These are phyloP conservation scores for Drosophila leonis DNA, from an alignment of 2,888 invertebrate species.

Conservation along the genomic window DNA sequence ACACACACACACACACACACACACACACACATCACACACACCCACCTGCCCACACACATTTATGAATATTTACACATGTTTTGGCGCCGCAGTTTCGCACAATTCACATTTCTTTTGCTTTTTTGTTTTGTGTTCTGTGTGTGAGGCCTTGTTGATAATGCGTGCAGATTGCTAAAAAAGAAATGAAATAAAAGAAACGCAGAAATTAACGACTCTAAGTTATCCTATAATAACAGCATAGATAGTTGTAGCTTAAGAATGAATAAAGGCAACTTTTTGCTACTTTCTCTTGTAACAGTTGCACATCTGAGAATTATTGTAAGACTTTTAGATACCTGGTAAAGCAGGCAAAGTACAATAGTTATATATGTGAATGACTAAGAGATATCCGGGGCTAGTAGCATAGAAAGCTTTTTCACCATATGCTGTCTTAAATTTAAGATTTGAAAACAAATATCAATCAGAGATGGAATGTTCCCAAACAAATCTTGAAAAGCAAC, in stretches of 20 bases:
- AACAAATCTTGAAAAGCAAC: too few relatives aligned
- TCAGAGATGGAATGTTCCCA: too few relatives aligned
- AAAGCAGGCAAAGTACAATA: neutral
- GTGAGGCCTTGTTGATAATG: slow-evolving; percentile 42
- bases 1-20: slow-evolving; percentile 28
- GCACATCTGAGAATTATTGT: neutral
- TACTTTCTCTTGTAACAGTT: neutral
- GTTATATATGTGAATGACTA: neutral
- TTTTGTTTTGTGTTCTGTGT: neutral
- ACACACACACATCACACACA: slow-evolving; percentile 23
- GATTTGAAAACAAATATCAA: too few relatives aligned
- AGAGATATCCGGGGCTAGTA: neutral
- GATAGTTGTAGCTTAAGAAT: neutral
- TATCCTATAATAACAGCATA: neutral
- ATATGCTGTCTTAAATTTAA: too few relatives aligned
- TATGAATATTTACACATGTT: slow-evolving; percentile 78
- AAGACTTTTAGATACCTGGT: neutral
- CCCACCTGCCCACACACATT: slow-evolving; percentile 29
- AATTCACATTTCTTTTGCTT: slow-evolving; percentile 38
- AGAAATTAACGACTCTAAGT: neutral
- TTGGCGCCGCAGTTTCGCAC: slow-evolving; percentile 58
- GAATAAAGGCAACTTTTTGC: neutral
- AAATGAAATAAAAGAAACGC: neutral
- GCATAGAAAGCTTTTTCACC: too few relatives aligned
- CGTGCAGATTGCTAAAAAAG: slow-evolving; percentile 22